These are phyloP conservation scores for Mimas tiliae DNA, from an alignment of 2,888 invertebrate genomes.

Conservation along the genomic window DNA sequence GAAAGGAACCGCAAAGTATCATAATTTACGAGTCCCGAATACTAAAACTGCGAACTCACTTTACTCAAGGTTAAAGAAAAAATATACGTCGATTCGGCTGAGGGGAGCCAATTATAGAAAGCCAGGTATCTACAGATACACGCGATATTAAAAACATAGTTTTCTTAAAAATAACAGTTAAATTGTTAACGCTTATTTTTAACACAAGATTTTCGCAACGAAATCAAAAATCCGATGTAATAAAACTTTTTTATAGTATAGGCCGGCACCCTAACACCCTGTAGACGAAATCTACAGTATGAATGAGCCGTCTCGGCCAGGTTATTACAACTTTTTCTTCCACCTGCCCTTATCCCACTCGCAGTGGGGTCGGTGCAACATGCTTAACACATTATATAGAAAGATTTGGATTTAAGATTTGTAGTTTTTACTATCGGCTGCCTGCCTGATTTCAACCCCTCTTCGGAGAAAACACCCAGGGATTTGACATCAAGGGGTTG, in stretches of 20 bases:
- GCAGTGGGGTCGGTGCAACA: too few relatives aligned
- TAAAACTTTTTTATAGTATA: neutral
- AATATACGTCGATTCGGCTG: slow-evolving; percentile 5
- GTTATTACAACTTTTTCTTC: too few relatives aligned
- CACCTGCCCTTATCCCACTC: too few relatives aligned
- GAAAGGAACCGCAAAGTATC: slow-evolving; percentile 10
- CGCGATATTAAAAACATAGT: slow-evolving; percentile 1
- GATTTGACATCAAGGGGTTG: too few relatives aligned
- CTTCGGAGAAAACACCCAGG: too few relatives aligned
- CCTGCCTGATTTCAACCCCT: too few relatives aligned
- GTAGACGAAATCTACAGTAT: too few relatives aligned
- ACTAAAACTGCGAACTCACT: slow-evolving; percentile 9
- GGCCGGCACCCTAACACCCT: too few relatives aligned
- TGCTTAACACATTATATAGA: too few relatives aligned
- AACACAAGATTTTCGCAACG: neutral
- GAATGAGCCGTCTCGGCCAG: too few relatives aligned
- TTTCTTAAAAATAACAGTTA: slow-evolving; percentile 3
- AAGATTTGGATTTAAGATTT: too few relatives aligned
- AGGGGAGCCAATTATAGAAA: neutral
- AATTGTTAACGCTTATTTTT: neutral
- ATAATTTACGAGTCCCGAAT: slow-evolving; percentile 21
- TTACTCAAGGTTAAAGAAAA: slow-evolving; percentile 12
- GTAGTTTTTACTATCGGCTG: too few relatives aligned
- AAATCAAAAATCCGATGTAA: neutral
- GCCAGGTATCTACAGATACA: slow-evolving; percentile 7